Percentiles rank a stretch among this genome's conserved stretches.
Conservation (phyloP, 2,113 vertebrate genomes). For the Falco punctatus region DNA sequence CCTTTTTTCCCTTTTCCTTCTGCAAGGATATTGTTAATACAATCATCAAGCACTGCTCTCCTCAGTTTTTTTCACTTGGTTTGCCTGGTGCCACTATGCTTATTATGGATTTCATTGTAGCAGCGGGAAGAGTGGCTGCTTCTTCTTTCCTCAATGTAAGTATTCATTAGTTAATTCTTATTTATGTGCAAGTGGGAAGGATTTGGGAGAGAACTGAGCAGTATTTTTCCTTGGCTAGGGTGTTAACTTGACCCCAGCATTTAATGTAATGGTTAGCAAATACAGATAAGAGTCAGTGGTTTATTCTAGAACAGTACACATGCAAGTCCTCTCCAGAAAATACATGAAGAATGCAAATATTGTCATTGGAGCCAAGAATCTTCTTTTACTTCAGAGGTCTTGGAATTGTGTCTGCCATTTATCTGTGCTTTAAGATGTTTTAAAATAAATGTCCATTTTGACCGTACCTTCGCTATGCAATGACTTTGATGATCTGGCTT, state of each 20-base stretch:
- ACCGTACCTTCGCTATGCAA: neutral
- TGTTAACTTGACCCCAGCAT: neutral
- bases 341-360: neutral
- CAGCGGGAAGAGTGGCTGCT: constrained; percentile 92
- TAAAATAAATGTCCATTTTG: neutral
- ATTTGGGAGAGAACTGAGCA: neutral
- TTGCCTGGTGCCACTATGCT: constrained; percentile 97
- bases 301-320: neutral
- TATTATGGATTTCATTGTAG: constrained; percentile 96
- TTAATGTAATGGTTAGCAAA: neutral
- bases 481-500: neutral
- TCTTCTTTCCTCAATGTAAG: constrained; percentile 96
- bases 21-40: constrained; percentile 97
- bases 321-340: neutral
- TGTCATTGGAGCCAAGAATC: neutral
- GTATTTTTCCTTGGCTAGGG: neutral
- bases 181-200: neutral
- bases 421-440: neutral
- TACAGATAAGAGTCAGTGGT: neutral
- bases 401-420: neutral
- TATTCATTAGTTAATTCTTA: constrained; percentile 41
- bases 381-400: neutral
- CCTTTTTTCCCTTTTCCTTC: constrained; percentile 28
- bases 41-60: constrained; percentile 99
- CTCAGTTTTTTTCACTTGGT: constrained; percentile 95